Evolutionary conservation across 2,113 vertebrate species (phyloP), one percentile per base, ranked within the genome.

Genomic region (Heptranchias perlo): DNA sequence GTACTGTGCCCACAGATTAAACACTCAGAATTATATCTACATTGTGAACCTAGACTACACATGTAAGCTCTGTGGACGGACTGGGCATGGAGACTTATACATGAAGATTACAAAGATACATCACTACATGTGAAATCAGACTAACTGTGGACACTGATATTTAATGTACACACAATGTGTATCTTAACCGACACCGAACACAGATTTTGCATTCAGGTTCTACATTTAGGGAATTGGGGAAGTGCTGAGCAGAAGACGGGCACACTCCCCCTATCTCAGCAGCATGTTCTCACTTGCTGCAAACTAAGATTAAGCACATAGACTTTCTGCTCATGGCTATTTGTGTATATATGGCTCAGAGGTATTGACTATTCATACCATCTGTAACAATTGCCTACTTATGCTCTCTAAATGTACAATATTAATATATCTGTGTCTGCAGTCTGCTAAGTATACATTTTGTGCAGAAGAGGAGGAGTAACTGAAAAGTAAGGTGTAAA

Each of bases 361-460:
- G 44, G 5, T 87, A 87, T 87, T 87, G 84, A 52, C 49, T 87
- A 52, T n/a, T 87, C 84, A 78, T 78, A 78, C 13, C n/a, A 5
- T 23, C 58, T 39, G 35, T 39, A n/a, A 93, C 35, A 93, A 64
- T 93, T 62, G 54, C n/a, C 58, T 23, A 93, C 4, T 58, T 23
- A 62, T 62, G 35, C 18, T 93, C 89, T 93, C 11, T 54, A 89
- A 58, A 89, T 89, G 49, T 64, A 39, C 58, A 64, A 62, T 64
- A 93, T 93, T 93, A 93, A 93, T 93, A 93, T 62, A 93, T 93
- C 61, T 62, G 49, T 54, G 35, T 62, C 89, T 64, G 18, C n/a
- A 62, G 58, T 93, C 58, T 93, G 31, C 35, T 93, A 93, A 62
- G 16, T 93, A 13, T 31, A 25, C 76, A 82, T 86, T 89, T 13